Evolutionary conservation across 2,888 invertebrate species (phyloP).

Genomic region (Andrena minutula): DNA sequence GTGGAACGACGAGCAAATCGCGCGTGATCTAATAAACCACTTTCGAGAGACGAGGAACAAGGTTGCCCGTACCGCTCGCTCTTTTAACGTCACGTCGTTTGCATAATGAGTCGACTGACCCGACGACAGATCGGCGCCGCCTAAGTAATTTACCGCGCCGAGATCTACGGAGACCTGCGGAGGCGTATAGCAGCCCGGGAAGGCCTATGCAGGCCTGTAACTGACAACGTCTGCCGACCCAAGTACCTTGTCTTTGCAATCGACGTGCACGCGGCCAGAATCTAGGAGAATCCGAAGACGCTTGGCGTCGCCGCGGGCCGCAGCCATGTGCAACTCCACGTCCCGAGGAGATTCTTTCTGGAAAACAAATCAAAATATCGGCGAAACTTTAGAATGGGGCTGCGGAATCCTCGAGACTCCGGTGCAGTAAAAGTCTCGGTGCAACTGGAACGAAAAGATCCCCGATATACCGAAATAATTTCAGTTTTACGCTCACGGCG

Average conservation of each 20-base stretch:
- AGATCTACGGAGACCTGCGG: neutral
- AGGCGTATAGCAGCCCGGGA: neutral
- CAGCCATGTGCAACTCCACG: conserved; percentile 96
- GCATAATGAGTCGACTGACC: conserved; percentile 57
- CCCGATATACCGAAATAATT: conserved; percentile 2
- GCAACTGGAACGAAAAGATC: conserved; percentile 10
- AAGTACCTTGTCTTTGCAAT: conserved; percentile 95
- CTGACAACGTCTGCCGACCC: conserved; percentile 71
- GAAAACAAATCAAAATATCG: conserved; percentile 69
- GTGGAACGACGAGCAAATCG: conserved; percentile 52
- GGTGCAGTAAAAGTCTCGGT: conserved; percentile 1
- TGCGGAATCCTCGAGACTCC: neutral
- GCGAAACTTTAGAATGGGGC: too few species aligned
- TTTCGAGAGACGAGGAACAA: conserved; percentile 56
- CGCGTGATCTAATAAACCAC: conserved; percentile 69
- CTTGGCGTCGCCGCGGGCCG: conserved; percentile 93
- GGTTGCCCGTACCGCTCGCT: conserved; percentile 50
- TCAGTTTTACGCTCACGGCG: too few species aligned
- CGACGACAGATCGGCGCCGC: conserved; percentile 42
- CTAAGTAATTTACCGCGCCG: neutral
- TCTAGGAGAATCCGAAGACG: conserved; percentile 92
- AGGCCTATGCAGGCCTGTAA: neutral
- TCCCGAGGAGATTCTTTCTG: conserved; percentile 97
- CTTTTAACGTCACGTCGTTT: conserved; percentile 43
- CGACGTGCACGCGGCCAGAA: conserved; percentile 97